Base-by-base conservation (phyloP, 2,797 vertebrate genomes). In the Leucoraja ocellata region DNA sequence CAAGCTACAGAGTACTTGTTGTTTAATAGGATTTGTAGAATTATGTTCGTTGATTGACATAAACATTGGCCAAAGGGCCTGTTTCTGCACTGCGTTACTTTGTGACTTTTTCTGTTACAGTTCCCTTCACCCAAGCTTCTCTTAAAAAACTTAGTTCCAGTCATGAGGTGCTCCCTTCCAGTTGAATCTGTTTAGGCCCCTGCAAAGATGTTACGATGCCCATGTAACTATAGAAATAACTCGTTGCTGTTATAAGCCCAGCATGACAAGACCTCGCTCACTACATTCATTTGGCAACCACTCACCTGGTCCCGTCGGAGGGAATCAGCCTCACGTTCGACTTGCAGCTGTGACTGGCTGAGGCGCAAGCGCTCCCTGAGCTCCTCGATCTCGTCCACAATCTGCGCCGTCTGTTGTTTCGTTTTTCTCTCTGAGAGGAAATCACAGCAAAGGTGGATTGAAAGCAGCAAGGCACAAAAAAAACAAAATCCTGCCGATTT, bases 361-460 rank as follows among this genome's bases (percentile, higher is more conserved):
- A 96, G 94, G 94, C 36, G 93, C 71, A 97, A 94, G 93, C 95
- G 96, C 39, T 93, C 95, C 93, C 94, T 96, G 86, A 97, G 95
- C 74, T 96, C 96, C 93, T 96, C 94, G 78, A 97, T 94, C 23
- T 96, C 94, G 0, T 95, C 94, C 93, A 96, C 96, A 95, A 96
- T 94, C 81, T 95, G 93, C 93, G 95, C 94, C 63, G 95, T 95
- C 93, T 96, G 95, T 93, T 94, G 94, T 93, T 94, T 95, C 94
- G 95, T 96, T 94, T 95, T 95, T 91, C 94, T 95, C 93, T 96
- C 97, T 97, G 94, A 54, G 79, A 83, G 93, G 65, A 81, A 32
- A 65, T 32, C 79, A 36, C 25, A 93, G 93, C 94, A 61, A 83
- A 9, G 93, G 71, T 16, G 9, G 32, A 32, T n/a, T 13, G 0